A percentile compares a stretch with the other conserved stretches of the same genome.
phyloP scores from a whole-genome alignment of 2,113 vertebrate species.

The Scortum barcoo region DNA sequence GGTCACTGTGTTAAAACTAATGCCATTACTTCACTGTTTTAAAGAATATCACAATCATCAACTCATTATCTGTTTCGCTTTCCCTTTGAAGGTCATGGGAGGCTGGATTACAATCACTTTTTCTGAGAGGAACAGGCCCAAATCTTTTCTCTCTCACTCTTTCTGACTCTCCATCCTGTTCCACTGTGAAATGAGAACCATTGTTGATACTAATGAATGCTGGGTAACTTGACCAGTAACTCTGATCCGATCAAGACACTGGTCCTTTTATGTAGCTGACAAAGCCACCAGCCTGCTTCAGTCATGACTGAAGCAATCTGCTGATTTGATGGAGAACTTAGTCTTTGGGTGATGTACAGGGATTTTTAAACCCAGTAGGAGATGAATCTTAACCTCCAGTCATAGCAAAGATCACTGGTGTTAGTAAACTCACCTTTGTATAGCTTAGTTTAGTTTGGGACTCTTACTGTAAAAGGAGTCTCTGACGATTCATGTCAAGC shows the following conservation, averaged over 20 bases:
- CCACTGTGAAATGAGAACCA: neutral
- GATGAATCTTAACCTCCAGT: too few relatives aligned
- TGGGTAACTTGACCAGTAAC: conserved; percentile 5
- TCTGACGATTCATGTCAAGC: too few relatives aligned
- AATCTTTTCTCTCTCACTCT: neutral
- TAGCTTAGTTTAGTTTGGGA: too few relatives aligned
- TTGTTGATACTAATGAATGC: conserved; percentile 10
- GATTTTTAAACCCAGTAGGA: too few relatives aligned
- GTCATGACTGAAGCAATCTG: too few relatives aligned
- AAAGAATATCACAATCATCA: neutral
- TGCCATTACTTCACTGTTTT: neutral
- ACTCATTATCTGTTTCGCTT: neutral
- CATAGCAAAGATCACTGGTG: too few relatives aligned
- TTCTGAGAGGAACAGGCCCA: neutral
- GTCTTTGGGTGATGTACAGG: too few relatives aligned
- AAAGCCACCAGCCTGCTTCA: too few relatives aligned
- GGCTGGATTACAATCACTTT: neutral
- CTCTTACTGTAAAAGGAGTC: too few relatives aligned
- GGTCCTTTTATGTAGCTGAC: conserved; percentile 1
- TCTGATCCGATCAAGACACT: conserved; percentile 4
- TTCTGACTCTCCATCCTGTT: neutral
- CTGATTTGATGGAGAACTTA: too few relatives aligned
- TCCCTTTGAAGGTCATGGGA: too few relatives aligned
- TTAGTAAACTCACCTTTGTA: too few relatives aligned
- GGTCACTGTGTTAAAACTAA: neutral